These are phyloP conservation scores for Dipodomys spectabilis DNA, from an alignment of 2,113 vertebrate genomes.

Conservation along the genomic window DNA sequence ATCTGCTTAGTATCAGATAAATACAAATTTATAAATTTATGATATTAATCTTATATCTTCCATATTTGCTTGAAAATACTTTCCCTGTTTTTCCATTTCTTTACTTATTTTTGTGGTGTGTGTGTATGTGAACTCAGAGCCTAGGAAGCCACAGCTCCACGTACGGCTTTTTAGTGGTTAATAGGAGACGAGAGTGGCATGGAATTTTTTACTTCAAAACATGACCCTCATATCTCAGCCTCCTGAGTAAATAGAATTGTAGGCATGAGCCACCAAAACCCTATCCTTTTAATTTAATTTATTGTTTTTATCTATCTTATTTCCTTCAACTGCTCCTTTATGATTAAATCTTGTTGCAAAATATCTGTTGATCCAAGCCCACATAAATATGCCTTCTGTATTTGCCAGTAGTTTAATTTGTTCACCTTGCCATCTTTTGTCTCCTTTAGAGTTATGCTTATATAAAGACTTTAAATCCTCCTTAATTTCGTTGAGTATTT, in stretches of 20 bases:
- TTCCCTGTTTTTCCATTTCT: not conserved
- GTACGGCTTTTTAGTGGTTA: too few relatives aligned
- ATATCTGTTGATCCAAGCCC: not conserved
- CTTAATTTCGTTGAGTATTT: not conserved
- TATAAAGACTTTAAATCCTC: not conserved
- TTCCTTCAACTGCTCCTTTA: conserved; percentile 8
- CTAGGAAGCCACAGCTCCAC: too few relatives aligned
- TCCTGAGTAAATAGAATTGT: too few relatives aligned
- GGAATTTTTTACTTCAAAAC: too few relatives aligned
- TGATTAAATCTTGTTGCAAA: not conserved
- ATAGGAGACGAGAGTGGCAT: too few relatives aligned
- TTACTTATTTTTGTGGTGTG: too few relatives aligned
- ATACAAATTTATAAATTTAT: not conserved
- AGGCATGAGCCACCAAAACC: too few relatives aligned
- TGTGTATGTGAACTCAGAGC: too few relatives aligned
- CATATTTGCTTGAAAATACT: not conserved
- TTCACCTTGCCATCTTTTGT: not conserved
- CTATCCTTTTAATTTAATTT: not conserved
- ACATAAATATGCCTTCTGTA: not conserved
- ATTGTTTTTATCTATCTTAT: not conserved
- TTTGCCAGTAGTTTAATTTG: not conserved
- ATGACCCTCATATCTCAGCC: too few relatives aligned
- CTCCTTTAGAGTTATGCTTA: not conserved
- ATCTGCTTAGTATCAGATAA: too few relatives aligned
- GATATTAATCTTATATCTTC: not conserved